These are phyloP conservation scores for Drosophila aff. DNA, from an alignment of 1,140 invertebrate species.

Conservation along the genomic window DNA sequence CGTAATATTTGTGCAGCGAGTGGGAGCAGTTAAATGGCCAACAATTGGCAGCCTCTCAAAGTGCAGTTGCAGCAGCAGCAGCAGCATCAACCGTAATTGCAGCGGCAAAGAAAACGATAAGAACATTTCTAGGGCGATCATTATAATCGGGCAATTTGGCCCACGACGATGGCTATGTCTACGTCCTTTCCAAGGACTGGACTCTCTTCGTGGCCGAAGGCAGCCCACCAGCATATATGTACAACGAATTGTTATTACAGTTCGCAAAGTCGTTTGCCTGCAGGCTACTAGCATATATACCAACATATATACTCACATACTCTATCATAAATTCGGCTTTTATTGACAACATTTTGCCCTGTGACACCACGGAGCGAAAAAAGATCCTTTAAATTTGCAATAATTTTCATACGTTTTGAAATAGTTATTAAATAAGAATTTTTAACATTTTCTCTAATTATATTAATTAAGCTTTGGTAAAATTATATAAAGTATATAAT, in stretches of 20 bases:
- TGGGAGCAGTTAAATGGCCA: slow-evolving; percentile 27
- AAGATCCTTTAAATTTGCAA: background rate
- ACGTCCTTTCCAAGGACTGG: slow-evolving; percentile 24
- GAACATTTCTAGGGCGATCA: slow-evolving; percentile 55
- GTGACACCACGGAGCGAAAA: slow-evolving; percentile 19
- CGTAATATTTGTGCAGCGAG: slow-evolving; percentile 7
- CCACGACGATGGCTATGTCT: slow-evolving; percentile 8
- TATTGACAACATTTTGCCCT: slow-evolving; percentile 54
- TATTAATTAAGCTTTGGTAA: background rate
- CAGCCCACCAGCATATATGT: background rate
- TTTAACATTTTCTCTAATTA: background rate
- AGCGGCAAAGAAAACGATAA: slow-evolving; percentile 44
- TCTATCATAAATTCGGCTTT: slow-evolving; percentile 62
- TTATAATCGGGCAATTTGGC: slow-evolving; percentile 70
- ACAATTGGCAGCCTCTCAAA: slow-evolving; percentile 59
- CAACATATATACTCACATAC: slow-evolving; percentile 1
- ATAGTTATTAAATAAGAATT: background rate
- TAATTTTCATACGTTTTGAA: background rate
- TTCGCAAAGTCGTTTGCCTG: slow-evolving; percentile 54
- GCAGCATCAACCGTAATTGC: slow-evolving; percentile 37
- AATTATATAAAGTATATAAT: no score
- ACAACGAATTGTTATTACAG: slow-evolving; percentile 50
- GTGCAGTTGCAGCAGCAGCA: slow-evolving; percentile 1
- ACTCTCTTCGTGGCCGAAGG: slow-evolving; percentile 22
- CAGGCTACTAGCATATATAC: background rate